Conservation (phyloP, 2,797 vertebrate species). For the Phalloptychus januarius region DNA sequence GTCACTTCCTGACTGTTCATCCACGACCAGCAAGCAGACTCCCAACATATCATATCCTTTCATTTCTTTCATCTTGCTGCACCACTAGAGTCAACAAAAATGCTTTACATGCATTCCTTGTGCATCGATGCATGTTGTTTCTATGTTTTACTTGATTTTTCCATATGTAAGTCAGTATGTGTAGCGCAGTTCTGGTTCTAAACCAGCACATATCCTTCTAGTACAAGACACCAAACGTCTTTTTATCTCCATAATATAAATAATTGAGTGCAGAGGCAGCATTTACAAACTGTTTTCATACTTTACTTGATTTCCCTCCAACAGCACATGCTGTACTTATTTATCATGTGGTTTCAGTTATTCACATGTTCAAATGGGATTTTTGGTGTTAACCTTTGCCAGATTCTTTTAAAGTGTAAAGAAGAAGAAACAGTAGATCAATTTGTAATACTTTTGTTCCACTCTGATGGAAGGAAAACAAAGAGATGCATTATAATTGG, state of each 20-base stretch:
- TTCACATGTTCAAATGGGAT: background rate
- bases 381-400: background rate
- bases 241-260: slow-evolving; percentile 55
- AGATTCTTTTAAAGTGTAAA: background rate
- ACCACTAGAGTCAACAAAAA: background rate
- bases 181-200: slow-evolving; percentile 12
- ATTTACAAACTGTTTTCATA: slow-evolving; percentile 19
- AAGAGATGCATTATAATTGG: background rate
- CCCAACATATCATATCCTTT: background rate
- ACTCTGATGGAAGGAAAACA: background rate
- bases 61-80: background rate
- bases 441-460: background rate
- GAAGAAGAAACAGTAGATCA: background rate
- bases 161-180: slow-evolving; percentile 9
- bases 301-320: slow-evolving; percentile 38
- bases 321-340: slow-evolving; percentile 17
- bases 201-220: slow-evolving; percentile 14
- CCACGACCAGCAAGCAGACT: background rate
- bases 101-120: background rate
- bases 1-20: background rate
- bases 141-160: background rate
- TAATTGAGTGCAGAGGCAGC: slow-evolving; percentile 37
- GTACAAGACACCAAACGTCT: slow-evolving; percentile 31
- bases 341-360: slow-evolving; percentile 36
- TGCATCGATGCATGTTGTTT: background rate